phyloP scores from a whole-genome alignment of 2,888 invertebrate genomes.

The Notodonta ziczac region DNA sequence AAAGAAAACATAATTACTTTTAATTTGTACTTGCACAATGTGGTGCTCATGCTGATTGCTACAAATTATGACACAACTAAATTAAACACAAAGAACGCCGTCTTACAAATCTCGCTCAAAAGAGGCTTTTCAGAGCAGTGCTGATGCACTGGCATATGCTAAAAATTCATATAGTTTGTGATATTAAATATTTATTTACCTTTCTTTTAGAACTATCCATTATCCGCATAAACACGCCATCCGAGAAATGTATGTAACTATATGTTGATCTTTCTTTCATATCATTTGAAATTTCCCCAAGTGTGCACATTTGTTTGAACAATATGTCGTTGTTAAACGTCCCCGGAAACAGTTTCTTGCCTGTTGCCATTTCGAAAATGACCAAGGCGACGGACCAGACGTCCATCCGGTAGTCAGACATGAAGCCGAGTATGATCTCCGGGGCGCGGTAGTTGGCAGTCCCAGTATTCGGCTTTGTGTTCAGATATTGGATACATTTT shows the following conservation, averaged over 20 bases:
- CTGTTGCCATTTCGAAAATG: constrained; percentile 63
- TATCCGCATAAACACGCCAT: constrained; percentile 38
- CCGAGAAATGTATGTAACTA: constrained; percentile 41
- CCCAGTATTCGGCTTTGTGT: constrained; percentile 41
- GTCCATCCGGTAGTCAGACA: constrained; percentile 53
- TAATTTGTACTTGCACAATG: too few relatives aligned
- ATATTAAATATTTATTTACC: not conserved
- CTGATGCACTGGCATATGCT: too few relatives aligned
- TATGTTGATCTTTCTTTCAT: constrained; percentile 48
- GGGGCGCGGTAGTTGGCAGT: constrained; percentile 59
- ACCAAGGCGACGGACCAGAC: constrained; percentile 66
- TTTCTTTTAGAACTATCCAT: constrained; percentile 11
- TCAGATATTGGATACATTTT: constrained; percentile 21
- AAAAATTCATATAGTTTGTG: too few relatives aligned
- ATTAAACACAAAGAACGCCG: too few relatives aligned
- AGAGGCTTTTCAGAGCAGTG: too few relatives aligned
- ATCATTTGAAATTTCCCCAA: constrained; percentile 48
- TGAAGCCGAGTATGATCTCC: constrained; percentile 62
- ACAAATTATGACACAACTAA: too few relatives aligned
- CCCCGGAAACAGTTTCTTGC: constrained; percentile 46
- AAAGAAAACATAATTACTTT: constrained; percentile 22
- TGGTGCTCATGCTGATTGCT: too few relatives aligned
- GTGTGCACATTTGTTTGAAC: constrained; percentile 52
- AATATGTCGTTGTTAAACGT: constrained; percentile 52
- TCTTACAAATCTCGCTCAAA: too few relatives aligned